Evolutionary conservation across 2,797 vertebrate species (phyloP).

Genomic region (Xenopus petersii): DNA sequence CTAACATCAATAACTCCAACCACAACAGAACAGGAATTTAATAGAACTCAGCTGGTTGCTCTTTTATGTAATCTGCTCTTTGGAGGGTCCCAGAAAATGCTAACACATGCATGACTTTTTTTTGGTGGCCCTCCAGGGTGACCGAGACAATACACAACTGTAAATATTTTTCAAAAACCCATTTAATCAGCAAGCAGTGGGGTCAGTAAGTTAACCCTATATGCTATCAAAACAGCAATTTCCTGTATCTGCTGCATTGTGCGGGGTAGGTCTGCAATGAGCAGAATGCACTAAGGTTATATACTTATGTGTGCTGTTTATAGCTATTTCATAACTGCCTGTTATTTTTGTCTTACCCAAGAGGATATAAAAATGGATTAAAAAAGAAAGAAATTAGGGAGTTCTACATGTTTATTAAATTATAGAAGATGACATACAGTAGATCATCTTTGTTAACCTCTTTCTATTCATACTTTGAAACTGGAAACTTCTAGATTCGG

Average conservation of each 20-base stretch:
- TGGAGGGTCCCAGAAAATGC: conserved; percentile 1
- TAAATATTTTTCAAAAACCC: neutral
- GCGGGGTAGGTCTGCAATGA: too few relatives aligned
- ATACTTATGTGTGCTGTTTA: too few relatives aligned
- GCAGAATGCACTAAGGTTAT: too few relatives aligned
- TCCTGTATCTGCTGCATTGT: too few relatives aligned
- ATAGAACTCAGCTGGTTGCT: conserved; percentile 1
- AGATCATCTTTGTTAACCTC: neutral
- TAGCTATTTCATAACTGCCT: too few relatives aligned
- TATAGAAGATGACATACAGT: too few relatives aligned
- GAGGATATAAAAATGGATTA: too few relatives aligned
- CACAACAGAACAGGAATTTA: conserved; percentile 10
- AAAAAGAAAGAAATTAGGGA: too few relatives aligned
- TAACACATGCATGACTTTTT: neutral
- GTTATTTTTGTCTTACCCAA: too few relatives aligned
- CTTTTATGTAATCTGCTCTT: neutral
- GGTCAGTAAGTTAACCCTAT: neutral
- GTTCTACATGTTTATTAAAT: too few relatives aligned
- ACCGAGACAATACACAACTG: neutral
- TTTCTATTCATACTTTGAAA: neutral
- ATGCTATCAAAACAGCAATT: neutral
- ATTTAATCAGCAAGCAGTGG: too few relatives aligned
- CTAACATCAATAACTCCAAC: conserved; percentile 4
- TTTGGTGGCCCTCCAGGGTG: neutral
- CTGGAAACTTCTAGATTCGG: neutral